Evolutionary conservation across 2,113 vertebrate species (phyloP).

Genomic region (Bucco capensis): DNA sequence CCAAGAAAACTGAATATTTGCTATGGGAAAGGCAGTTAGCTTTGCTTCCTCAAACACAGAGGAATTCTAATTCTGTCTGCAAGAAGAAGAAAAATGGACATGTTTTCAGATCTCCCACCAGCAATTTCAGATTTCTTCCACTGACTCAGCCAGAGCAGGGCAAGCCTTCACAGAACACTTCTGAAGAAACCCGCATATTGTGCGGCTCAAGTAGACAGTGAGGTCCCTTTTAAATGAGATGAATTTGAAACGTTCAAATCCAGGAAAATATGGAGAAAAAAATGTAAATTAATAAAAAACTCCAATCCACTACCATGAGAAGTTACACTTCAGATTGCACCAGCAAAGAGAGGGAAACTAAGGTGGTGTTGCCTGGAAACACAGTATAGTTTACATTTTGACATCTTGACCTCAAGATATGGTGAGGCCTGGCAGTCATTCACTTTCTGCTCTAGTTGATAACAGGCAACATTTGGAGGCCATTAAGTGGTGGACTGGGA

Average conservation of each 20-base stretch:
- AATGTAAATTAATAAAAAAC: neutral
- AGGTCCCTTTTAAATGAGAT: neutral
- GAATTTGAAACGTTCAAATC: neutral
- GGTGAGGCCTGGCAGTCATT: neutral
- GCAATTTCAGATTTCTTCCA: neutral
- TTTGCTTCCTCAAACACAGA: neutral
- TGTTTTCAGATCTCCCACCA: neutral
- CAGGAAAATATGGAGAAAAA: neutral
- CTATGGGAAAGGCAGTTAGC: neutral
- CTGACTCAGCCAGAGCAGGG: neutral
- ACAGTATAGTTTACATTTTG: neutral
- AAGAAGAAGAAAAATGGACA: neutral
- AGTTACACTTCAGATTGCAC: neutral
- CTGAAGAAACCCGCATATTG: neutral
- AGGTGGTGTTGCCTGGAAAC: neutral
- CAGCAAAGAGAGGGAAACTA: neutral
- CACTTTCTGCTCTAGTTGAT: neutral
- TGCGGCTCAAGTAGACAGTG: neutral
- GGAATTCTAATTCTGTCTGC: neutral
- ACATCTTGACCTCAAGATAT: neutral
- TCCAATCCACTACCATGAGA: neutral
- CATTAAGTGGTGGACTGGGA: neutral
- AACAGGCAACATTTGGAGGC: neutral
- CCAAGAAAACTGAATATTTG: neutral
- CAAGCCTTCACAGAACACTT: neutral